Base-by-base conservation (phyloP, 2,113 vertebrate genomes). In the Gorsachius goisagi region DNA sequence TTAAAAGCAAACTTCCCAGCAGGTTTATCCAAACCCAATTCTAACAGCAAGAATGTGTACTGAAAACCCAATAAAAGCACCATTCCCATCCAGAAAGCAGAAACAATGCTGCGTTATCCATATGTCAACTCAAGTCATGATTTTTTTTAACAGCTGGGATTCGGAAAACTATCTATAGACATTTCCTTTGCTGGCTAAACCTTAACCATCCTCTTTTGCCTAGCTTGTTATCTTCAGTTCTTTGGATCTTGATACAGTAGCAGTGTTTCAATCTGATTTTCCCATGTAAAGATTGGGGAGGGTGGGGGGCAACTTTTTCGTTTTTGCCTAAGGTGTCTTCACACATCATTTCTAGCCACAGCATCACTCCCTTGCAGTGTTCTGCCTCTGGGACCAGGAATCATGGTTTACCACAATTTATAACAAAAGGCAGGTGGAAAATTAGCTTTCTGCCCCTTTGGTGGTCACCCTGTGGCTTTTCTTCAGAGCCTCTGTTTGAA, bases 11-110 rank as follows among this genome's bases (percentile, higher is more conserved):
- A 91, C 81, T 94, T 91, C 67, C 63, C 88, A 90, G 74, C 78
- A 91, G 89, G 84, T 91, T 94, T 89, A 81, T 72, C 35, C 85
- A 82, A 96, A 82, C 24, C 22, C 60, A 82, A 60, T 93, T 90
- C 64, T 45, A 94, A 82, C 62, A 89, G 80, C 73, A 64, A 95
- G 80, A 28, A 45, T 58, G 56, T 5, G 4, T 39, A 87, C 58
- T 62, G 77, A 93, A 96, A 95, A 90, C 37, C 6, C 62, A 88
- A 90, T 94, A 84, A 87, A 84, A 81, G 47, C 39, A 84, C 45
- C 15, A 3, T 75, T 96, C 60, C 72, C 17, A 75, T 32, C 22
- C 90, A 60, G 60, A 92, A 81, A 84, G 66, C 64, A 86, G 80
- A 86, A 90, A 87, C 76, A 72, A 85, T 37, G 60, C 64, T 63